Percentiles rank a stretch among this genome's conserved stretches.
Evolutionary conservation across 2,888 invertebrate genomes (phyloP).

Genomic region (Hoplodrina ambigua): DNA sequence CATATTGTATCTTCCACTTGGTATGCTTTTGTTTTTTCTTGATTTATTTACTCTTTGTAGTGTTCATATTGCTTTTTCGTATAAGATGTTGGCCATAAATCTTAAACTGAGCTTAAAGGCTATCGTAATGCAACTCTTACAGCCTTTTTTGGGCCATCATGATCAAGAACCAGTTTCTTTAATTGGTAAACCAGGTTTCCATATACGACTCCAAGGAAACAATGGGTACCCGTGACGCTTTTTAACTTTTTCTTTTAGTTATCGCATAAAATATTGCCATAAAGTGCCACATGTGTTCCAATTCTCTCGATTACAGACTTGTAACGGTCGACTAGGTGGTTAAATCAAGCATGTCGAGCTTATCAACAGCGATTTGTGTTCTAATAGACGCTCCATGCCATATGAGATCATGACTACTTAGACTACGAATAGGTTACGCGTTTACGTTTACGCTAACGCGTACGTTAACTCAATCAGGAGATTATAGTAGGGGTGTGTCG

Average conservation of each 20-base stretch:
- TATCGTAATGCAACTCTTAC: slow-evolving; percentile 6
- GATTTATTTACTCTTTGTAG: neutral
- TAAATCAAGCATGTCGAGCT: slow-evolving; percentile 25
- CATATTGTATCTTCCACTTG: neutral
- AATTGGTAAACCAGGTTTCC: slow-evolving; percentile 14
- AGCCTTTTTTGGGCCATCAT: slow-evolving; percentile 4
- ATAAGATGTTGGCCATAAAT: slow-evolving; percentile 13
- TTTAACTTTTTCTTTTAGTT: slow-evolving; percentile 18
- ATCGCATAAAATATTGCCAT: slow-evolving; percentile 27
- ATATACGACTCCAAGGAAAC: slow-evolving; percentile 17
- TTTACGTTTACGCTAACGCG: slow-evolving; percentile 48
- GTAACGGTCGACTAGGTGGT: slow-evolving; percentile 15
- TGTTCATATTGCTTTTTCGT: neutral
- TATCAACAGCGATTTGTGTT: slow-evolving; percentile 25
- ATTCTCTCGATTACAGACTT: neutral
- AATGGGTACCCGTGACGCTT: slow-evolving; percentile 23
- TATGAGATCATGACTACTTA: slow-evolving; percentile 36
- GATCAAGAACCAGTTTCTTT: slow-evolving; percentile 24
- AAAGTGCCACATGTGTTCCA: neutral
- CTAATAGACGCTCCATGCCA: slow-evolving; percentile 16
- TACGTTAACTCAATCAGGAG: slow-evolving; percentile 39
- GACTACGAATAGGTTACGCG: slow-evolving; percentile 26
- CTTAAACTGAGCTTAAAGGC: neutral
- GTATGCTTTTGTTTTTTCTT: neutral
- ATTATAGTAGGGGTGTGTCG: slow-evolving; percentile 41